Conservation (phyloP, 2,888 invertebrate species). For the Boloria euphrosyne region DNA sequence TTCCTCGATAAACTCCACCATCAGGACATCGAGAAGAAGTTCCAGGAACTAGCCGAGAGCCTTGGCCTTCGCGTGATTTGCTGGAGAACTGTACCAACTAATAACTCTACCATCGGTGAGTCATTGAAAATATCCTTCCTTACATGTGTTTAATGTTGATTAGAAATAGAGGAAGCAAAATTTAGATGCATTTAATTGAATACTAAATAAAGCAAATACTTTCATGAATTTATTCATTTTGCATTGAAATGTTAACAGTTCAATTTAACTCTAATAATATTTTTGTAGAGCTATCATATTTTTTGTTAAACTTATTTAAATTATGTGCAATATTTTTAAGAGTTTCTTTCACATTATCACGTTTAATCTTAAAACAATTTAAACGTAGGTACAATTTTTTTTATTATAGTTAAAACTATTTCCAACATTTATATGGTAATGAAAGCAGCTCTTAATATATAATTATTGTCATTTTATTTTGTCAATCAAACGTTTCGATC, state of each 20-base stretch:
- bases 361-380: neutral
- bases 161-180: constrained; percentile 14
- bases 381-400: no score
- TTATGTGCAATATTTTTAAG: constrained; percentile 14
- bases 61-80: constrained; percentile 92
- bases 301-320: constrained; percentile 23
- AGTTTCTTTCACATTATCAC: constrained; percentile 23
- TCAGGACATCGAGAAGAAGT: constrained; percentile 89
- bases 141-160: constrained; percentile 14
- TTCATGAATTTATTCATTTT: constrained; percentile 23
- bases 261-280: constrained; percentile 11
- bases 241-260: constrained; percentile 18
- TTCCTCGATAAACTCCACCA: constrained; percentile 94
- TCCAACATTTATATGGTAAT: neutral
- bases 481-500: constrained; percentile 32
- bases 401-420: neutral
- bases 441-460: constrained; percentile 23
- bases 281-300: constrained; percentile 17
- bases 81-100: constrained; percentile 97
- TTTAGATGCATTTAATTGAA: neutral
- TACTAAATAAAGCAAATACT: constrained; percentile 15
- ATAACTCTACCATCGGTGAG: constrained; percentile 91
- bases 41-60: constrained; percentile 90
- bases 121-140: constrained; percentile 5
- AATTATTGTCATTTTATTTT: constrained; percentile 28